These are phyloP conservation scores for Euura lappo DNA, from an alignment of 1,140 invertebrate genomes.

Conservation along the genomic window DNA sequence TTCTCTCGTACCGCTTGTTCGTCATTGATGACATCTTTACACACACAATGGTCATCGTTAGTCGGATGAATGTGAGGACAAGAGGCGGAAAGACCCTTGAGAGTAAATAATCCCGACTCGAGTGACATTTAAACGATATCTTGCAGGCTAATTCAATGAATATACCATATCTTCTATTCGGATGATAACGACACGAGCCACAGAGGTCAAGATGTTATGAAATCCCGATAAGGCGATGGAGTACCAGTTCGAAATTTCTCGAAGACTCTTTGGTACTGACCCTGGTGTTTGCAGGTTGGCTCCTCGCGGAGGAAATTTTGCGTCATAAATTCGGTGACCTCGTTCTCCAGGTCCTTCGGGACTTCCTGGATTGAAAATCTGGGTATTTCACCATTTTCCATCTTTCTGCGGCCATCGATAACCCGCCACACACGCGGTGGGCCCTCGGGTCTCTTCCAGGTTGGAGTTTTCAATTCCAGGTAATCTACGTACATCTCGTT, in stretches of 20 bases:
- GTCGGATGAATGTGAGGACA: neutral
- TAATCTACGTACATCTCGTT: constrained; percentile 21
- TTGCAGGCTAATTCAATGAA: too few species aligned
- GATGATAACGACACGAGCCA: too few species aligned
- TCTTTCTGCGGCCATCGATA: neutral
- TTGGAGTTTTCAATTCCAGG: constrained; percentile 11
- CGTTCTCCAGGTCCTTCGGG: constrained; percentile 46
- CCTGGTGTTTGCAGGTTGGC: constrained; percentile 31
- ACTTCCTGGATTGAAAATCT: constrained; percentile 50
- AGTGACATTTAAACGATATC: too few species aligned
- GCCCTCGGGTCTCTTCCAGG: constrained; percentile 32
- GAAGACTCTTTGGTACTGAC: constrained; percentile 31
- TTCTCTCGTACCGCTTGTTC: constrained; percentile 27
- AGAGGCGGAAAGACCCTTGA: too few species aligned
- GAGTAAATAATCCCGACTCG: too few species aligned
- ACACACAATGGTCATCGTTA: neutral
- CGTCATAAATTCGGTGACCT: constrained; percentile 46
- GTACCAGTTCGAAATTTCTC: neutral
- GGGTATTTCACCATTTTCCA: constrained; percentile 28
- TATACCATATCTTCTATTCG: too few species aligned
- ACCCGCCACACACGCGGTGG: constrained; percentile 38
- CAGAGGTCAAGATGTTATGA: too few species aligned
- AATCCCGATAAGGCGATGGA: too few species aligned
- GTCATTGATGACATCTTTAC: constrained; percentile 37
- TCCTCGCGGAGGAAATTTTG: constrained; percentile 45